Base-by-base conservation (phyloP, 2,888 invertebrate genomes). In the Eustalomyia histrio region DNA sequence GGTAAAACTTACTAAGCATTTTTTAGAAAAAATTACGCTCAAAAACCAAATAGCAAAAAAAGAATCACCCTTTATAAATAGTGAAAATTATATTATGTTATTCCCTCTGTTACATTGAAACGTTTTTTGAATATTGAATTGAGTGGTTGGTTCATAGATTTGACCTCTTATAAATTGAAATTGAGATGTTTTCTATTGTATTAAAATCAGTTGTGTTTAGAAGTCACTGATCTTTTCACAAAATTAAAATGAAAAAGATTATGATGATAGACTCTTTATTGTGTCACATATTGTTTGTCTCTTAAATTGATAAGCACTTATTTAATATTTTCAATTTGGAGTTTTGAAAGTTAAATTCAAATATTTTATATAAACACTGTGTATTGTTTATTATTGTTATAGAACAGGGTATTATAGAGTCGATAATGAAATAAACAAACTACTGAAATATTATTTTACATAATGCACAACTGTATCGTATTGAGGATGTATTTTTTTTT, bases 81-180 rank as follows among this genome's bases (percentile, higher is more conserved):
- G n/a, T n/a, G n/a, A n/a, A n/a, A n/a, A n/a, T n/a, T n/a, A n/a
- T n/a, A n/a, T n/a, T n/a, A n/a, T n/a, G n/a, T n/a, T n/a, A n/a
- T 47, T 47, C 3, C 3, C 4, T 64, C 43, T 50, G 7, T 50
- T 64, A 8, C 3, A 64, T 14, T 65, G 14, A 14, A 55, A 16
- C 21, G 10, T n/a, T 47, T n/a, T 1, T n/a, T 67, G 43, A 61
- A 60, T 61, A 60, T 17, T 71, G 12, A 60, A 43, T 50, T 10
- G 16, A 52, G 52, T 71, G 17, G 16, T 12, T 24, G 39, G 47
- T 63, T 50, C 55, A 72, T 67, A 18, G 67, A 61, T 79, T 67
- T 72, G 67, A 68, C 72, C 78, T 79, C 57, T 39, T n/a, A 63
- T 73, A 63, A 73, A 76, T 64, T 65, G 47, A 64, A 69, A 67